phyloP scores from a whole-genome alignment of 1,140 invertebrate genomes.

The Armadillidium nasatum region DNA sequence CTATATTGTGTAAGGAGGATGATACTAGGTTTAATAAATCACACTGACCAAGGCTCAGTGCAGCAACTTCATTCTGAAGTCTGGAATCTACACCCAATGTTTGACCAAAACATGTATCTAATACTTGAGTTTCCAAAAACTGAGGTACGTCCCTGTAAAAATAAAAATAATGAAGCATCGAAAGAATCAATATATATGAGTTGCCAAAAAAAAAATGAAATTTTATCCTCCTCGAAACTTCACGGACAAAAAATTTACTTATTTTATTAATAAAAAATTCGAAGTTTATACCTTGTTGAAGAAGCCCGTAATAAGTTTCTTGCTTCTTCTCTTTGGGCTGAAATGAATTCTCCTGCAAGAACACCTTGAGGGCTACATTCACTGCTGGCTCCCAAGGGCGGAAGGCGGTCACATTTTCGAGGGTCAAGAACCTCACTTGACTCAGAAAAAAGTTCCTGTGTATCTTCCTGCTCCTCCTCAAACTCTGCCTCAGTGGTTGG shows the following conservation, averaged over 20 bases:
- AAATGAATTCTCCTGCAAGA: neutral
- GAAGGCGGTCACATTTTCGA: neutral
- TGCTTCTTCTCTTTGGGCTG: constrained; percentile 8
- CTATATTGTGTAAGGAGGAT: constrained; percentile 57
- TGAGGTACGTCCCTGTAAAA: neutral
- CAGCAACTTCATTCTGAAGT: constrained; percentile 50
- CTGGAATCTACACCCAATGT: constrained; percentile 49
- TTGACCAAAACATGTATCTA: constrained; percentile 44
- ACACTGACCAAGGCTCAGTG: constrained; percentile 47
- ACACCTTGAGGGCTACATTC: neutral
- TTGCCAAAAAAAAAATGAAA: no score
- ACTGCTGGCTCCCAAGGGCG: neutral
- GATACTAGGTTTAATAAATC: constrained; percentile 50
- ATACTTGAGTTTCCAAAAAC: constrained; percentile 55
- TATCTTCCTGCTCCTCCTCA: neutral
- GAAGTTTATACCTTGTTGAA: neutral
- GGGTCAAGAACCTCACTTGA: neutral
- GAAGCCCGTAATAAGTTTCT: neutral
- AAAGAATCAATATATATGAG: neutral
- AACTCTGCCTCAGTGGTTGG: neutral
- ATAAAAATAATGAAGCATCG: neutral
- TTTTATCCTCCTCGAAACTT: no score
- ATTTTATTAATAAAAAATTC: no score
- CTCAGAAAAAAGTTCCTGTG: neutral
- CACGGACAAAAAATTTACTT: no score